phyloP scores from a whole-genome alignment of 2,888 invertebrate species.

The Troides helena region DNA sequence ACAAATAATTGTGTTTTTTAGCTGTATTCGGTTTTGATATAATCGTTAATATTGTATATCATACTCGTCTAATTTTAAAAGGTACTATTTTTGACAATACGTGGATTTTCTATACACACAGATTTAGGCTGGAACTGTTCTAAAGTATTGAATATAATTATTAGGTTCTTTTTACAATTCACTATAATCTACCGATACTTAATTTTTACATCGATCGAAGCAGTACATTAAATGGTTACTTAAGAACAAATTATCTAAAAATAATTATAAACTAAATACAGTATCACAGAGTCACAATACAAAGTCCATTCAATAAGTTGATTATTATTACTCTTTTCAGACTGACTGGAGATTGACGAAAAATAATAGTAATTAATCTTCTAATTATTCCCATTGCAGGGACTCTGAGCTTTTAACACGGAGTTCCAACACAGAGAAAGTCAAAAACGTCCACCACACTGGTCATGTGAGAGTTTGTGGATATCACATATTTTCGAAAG shows the following conservation, averaged over 20 bases:
- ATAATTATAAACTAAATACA: constrained; percentile 43
- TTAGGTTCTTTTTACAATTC: constrained; percentile 19
- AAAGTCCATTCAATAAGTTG: constrained; percentile 32
- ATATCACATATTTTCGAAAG: no score
- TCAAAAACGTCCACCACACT: no score
- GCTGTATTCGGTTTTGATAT: constrained; percentile 9
- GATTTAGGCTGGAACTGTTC: constrained; percentile 7
- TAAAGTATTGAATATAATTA: constrained; percentile 10
- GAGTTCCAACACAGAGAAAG: no score
- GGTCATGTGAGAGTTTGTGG: no score
- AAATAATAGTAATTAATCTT: no score
- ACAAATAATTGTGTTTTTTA: constrained; percentile 48
- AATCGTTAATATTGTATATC: background rate
- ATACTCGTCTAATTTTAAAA: background rate
- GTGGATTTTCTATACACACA: background rate
- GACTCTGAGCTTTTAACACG: no score
- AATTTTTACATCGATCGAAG: constrained; percentile 26
- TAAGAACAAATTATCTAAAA: constrained; percentile 31
- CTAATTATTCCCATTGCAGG: no score
- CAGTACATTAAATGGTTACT: constrained; percentile 25
- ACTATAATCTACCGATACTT: constrained; percentile 22
- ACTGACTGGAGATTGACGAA: no score
- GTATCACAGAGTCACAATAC: constrained; percentile 66
- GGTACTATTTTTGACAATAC: background rate
- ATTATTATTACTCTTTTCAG: background rate